A percentile compares a stretch with the other conserved stretches of the same genome.
Conservation (phyloP, 2,888 invertebrate genomes). For the Heteromyza rotundicornis region DNA sequence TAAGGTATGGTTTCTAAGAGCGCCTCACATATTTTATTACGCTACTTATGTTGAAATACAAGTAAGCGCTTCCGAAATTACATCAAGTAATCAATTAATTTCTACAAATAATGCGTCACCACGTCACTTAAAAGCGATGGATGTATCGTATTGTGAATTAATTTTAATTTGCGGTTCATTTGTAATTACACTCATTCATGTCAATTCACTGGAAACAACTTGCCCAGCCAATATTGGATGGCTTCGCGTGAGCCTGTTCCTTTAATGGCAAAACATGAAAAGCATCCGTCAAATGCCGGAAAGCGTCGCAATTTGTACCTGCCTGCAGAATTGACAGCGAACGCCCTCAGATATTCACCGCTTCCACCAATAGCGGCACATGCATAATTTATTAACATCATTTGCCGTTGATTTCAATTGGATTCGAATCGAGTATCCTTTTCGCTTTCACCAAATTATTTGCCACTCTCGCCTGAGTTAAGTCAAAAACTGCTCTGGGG, state of each 20-base stretch:
- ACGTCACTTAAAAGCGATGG: slow-evolving; percentile 1
- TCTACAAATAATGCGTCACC: not conserved
- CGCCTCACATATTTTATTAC: no score
- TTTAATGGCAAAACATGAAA: not conserved
- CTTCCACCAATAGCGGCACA: not conserved
- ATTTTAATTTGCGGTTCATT: slow-evolving; percentile 16
- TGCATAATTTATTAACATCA: slow-evolving; percentile 46
- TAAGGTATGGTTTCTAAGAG: no score
- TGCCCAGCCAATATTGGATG: not conserved
- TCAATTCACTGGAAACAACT: not conserved
- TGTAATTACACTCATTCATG: slow-evolving; percentile 30
- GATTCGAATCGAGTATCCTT: slow-evolving; percentile 38
- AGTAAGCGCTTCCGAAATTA: not conserved
- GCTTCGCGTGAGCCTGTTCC: not conserved
- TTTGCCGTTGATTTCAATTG: slow-evolving; percentile 46
- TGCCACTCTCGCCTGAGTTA: slow-evolving; percentile 32
- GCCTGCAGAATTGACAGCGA: not conserved
- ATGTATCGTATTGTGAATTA: not conserved
- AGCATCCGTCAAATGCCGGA: slow-evolving; percentile 28
- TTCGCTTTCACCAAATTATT: slow-evolving; percentile 45
- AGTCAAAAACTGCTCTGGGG: slow-evolving; percentile 41
- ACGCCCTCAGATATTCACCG: not conserved
- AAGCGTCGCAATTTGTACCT: not conserved
- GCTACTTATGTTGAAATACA: no score
- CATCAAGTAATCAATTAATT: not conserved